These are phyloP conservation scores for Ormia ochracea DNA, from an alignment of 2,888 invertebrate genomes.

Conservation along the genomic window DNA sequence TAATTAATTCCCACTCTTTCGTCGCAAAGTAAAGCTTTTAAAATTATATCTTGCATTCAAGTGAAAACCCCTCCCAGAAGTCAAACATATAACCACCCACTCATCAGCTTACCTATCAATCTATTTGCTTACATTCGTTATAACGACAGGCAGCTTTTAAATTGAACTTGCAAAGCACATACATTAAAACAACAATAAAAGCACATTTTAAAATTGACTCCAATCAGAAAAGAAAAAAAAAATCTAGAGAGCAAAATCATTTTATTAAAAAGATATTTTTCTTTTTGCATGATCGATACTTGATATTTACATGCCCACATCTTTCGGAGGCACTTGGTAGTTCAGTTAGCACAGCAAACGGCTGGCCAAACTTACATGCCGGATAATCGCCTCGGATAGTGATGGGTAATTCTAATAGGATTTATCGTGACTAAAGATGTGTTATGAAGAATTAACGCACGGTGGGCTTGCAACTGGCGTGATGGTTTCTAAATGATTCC, in stretches of 20 bases:
- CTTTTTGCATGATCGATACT: background rate
- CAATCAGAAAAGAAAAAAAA: background rate
- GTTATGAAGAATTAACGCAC: no score
- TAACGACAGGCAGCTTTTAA: background rate
- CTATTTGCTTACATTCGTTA: background rate
- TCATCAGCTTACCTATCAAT: no score
- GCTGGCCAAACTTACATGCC: background rate
- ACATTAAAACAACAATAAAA: background rate
- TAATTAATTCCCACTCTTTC: background rate
- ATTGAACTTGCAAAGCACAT: background rate
- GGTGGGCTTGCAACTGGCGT: no score
- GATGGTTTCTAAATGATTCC: no score
- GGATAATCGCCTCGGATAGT: background rate
- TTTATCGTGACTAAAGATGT: no score
- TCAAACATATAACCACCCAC: background rate
- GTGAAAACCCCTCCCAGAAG: constrained; percentile 9
- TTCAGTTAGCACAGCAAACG: background rate
- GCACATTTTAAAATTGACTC: no score
- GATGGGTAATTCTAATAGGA: no score
- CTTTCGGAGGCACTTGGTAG: constrained; percentile 18
- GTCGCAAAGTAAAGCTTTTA: background rate
- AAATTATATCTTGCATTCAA: background rate
- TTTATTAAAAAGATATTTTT: constrained; percentile 2
- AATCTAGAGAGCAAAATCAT: background rate
- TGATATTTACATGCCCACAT: constrained; percentile 43